phyloP scores from a whole-genome alignment of 2,113 vertebrate species.

The Podarcis raffonei region DNA sequence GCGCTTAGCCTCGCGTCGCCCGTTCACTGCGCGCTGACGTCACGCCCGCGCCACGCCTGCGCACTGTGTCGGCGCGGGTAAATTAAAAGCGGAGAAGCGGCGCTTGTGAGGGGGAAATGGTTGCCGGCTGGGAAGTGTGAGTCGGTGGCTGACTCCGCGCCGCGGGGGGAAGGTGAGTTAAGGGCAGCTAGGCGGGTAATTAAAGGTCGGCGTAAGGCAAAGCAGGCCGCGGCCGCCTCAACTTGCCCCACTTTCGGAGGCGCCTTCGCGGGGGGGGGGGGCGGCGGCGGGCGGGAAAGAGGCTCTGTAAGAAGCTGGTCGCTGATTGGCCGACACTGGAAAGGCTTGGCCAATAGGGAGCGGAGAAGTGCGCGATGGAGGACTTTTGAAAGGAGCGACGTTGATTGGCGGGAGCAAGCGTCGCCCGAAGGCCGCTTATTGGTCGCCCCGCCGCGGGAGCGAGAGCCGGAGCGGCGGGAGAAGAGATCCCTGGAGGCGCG shows the following conservation, averaged over 20 bases:
- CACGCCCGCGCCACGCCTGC: neutral
- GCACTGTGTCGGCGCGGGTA: neutral
- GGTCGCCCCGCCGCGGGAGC: neutral
- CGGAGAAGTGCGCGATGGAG: neutral
- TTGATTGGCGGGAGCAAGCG: neutral
- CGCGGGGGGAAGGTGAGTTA: neutral
- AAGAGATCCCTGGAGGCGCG: too few species aligned
- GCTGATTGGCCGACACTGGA: neutral
- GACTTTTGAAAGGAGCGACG: neutral
- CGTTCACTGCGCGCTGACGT: neutral
- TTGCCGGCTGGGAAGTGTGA: neutral
- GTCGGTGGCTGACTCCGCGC: neutral
- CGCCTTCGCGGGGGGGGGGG: too few species aligned
- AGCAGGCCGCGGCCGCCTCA: neutral
- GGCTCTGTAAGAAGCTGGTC: neutral
- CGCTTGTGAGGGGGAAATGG: accelerated
- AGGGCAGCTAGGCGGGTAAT: neutral
- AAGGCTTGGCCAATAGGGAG: neutral
- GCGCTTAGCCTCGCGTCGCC: accelerated
- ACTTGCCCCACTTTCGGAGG: too few species aligned
- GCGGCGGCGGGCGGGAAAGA: too few species aligned
- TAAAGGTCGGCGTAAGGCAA: neutral
- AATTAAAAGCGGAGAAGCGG: neutral
- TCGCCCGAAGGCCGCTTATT: neutral
- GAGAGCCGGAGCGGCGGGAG: too few species aligned